Base-by-base conservation (phyloP, 2,113 vertebrate genomes). In the Serilophus lunatus region DNA sequence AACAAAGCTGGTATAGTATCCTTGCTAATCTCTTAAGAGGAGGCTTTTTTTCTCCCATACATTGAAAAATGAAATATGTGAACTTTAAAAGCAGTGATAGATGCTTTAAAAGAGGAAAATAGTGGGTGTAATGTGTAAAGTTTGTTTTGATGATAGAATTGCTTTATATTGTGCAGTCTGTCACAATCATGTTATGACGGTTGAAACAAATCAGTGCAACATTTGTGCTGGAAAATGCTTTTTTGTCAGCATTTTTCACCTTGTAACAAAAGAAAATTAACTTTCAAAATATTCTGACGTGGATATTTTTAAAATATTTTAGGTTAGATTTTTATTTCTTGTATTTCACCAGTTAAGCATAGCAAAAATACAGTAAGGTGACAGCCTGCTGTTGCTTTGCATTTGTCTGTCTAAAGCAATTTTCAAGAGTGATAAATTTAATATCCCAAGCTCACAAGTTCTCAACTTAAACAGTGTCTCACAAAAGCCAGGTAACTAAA, bases 11-110 rank as follows among this genome's bases (percentile, higher is more conserved):
- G 18, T 60, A 51, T 33, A 57, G 10, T 66, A 78, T 88, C 75
- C 45, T 90, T 88, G 31, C 31, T 90, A 93, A 93, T 96, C 51
- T 63, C 45, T 93, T 60, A 91, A 38, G 42, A n/a, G n/a, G n/a
- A n/a, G n/a, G n/a, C n/a, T n/a, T 74, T 92, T 85, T 71, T 18
- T 31, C 44, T 19, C 18, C 6, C 3, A 8, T 16, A 61, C 53
- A 59, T 10, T 53, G 42, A 60, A 94, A 90, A 47, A 88, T 94
- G 92, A 91, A 90, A 83, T 84, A 78, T 56, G 29, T 95, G 95
- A 93, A 93, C 94, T 96, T 96, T 96, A 93, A 82, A 95, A 92
- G 56, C 40, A 89, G 10, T 94, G 91, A 89, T 70, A 93, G 91
- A 93, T 86, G 64, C 44, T 92, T 94, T 65, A 89, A 70, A 95